These are phyloP conservation scores for Luperina testacea DNA, from an alignment of 2,888 invertebrate genomes.

Conservation along the genomic window DNA sequence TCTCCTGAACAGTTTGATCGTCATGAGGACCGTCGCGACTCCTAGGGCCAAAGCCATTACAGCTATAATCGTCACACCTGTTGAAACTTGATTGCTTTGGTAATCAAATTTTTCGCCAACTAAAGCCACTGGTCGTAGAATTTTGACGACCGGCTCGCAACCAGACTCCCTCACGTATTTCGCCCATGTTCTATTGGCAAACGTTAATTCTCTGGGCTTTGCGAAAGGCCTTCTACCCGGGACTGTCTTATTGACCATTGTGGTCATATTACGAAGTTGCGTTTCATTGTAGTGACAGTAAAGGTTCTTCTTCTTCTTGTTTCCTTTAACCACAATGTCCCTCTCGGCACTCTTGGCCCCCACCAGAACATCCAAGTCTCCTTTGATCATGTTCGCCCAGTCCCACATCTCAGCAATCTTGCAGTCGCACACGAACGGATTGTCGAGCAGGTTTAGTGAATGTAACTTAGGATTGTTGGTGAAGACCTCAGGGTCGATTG, in stretches of 20 bases:
- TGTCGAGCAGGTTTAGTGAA: slow-evolving; percentile 91
- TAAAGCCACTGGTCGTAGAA: slow-evolving; percentile 84
- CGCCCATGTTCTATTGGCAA: slow-evolving; percentile 92
- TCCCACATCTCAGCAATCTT: slow-evolving; percentile 93
- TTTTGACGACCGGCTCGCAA: slow-evolving; percentile 90
- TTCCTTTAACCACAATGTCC: slow-evolving; percentile 91
- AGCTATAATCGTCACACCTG: slow-evolving; percentile 80
- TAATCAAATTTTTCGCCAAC: slow-evolving; percentile 74
- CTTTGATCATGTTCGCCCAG: slow-evolving; percentile 92
- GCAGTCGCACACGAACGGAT: slow-evolving; percentile 93
- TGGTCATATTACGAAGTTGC: slow-evolving; percentile 87
- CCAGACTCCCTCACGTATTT: slow-evolving; percentile 92
- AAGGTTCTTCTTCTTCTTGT: slow-evolving; percentile 91
- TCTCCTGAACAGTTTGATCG: slow-evolving; percentile 79
- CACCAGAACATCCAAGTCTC: slow-evolving; percentile 91
- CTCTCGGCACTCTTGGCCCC: slow-evolving; percentile 92
- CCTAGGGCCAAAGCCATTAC: slow-evolving; percentile 79
- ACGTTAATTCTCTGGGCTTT: slow-evolving; percentile 90
- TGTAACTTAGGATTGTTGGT: slow-evolving; percentile 90
- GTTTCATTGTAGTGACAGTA: slow-evolving; percentile 91
- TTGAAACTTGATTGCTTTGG: slow-evolving; percentile 67
- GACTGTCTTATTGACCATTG: slow-evolving; percentile 87
- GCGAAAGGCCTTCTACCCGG: slow-evolving; percentile 90
- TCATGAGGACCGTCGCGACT: slow-evolving; percentile 80
- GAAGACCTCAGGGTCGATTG: slow-evolving; percentile 90